phyloP scores from a whole-genome alignment of 2,888 invertebrate genomes.

The Buathra laborator region DNA sequence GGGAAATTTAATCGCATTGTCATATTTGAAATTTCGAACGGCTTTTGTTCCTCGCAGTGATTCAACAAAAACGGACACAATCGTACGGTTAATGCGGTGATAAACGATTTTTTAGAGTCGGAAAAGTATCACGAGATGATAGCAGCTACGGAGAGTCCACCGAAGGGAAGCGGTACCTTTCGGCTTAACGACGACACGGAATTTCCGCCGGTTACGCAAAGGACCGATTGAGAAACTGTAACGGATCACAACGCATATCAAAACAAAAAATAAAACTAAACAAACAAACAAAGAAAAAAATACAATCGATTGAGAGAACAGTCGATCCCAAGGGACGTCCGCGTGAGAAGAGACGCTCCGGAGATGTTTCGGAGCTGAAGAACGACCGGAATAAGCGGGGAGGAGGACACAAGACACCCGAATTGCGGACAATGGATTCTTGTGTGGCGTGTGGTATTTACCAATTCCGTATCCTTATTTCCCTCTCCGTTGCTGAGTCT shows the following conservation, averaged over 20 bases:
- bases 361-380: not conserved
- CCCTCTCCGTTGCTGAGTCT: slow-evolving; percentile 4
- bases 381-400: slow-evolving; percentile 14
- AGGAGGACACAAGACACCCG: slow-evolving; percentile 16
- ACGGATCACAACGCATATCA: slow-evolving; percentile 74
- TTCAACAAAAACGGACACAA: slow-evolving; percentile 38
- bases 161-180: slow-evolving; percentile 88
- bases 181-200: slow-evolving; percentile 93
- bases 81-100: slow-evolving; percentile 47
- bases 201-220: slow-evolving; percentile 92
- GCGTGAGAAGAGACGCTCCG: slow-evolving; percentile 15
- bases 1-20: slow-evolving; percentile 50
- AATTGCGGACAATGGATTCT: slow-evolving; percentile 43
- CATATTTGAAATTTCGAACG: slow-evolving; percentile 52
- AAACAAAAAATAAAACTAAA: slow-evolving; percentile 60
- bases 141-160: slow-evolving; percentile 90
- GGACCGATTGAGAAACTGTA: slow-evolving; percentile 86
- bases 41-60: slow-evolving; percentile 44
- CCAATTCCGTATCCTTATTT: slow-evolving; percentile 17
- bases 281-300: slow-evolving; percentile 50
- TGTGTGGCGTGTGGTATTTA: slow-evolving; percentile 35
- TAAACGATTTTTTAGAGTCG: slow-evolving; percentile 87
- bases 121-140: slow-evolving; percentile 91
- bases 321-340: slow-evolving; percentile 7
- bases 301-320: slow-evolving; percentile 15